phyloP scores from a whole-genome alignment of 1,140 invertebrate species.

The Drosophila nannoptera region DNA sequence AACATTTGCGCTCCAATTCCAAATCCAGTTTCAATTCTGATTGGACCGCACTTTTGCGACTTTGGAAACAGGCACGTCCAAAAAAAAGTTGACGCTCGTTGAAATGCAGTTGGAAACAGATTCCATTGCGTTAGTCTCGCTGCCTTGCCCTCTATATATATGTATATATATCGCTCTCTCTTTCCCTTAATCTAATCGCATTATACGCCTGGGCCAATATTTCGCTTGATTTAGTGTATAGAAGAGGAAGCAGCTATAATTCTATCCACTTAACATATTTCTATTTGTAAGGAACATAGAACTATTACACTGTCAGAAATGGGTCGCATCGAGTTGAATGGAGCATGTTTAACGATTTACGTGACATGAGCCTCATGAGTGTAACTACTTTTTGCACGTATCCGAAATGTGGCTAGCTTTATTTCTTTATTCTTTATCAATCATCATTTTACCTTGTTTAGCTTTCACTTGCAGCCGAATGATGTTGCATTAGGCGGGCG shows the following conservation, averaged over 20 bases:
- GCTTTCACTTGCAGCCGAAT: too few species aligned
- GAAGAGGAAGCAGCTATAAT: not conserved
- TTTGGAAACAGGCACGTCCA: conserved; percentile 23
- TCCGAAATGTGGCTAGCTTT: not conserved
- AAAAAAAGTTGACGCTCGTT: not conserved
- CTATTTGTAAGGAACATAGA: too few species aligned
- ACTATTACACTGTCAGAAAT: too few species aligned
- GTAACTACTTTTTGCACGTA: conserved; percentile 3
- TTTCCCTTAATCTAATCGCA: conserved; percentile 4
- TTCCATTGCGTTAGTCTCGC: not conserved
- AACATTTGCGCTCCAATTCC: conserved; percentile 45
- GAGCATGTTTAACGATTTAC: not conserved
- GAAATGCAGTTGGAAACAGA: conserved; percentile 3
- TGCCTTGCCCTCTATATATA: too few species aligned
- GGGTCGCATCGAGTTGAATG: too few species aligned
- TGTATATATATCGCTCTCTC: not conserved
- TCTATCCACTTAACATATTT: too few species aligned
- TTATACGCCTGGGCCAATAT: conserved; percentile 1
- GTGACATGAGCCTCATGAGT: not conserved
- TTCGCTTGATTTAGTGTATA: not conserved
- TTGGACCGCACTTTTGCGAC: conserved; percentile 13
- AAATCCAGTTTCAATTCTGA: conserved; percentile 21
- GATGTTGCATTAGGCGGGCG: too few species aligned
- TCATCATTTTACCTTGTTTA: too few species aligned
- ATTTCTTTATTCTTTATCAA: not conserved